phyloP scores from a whole-genome alignment of 2,888 invertebrate species.

The Phalangium opilio region DNA sequence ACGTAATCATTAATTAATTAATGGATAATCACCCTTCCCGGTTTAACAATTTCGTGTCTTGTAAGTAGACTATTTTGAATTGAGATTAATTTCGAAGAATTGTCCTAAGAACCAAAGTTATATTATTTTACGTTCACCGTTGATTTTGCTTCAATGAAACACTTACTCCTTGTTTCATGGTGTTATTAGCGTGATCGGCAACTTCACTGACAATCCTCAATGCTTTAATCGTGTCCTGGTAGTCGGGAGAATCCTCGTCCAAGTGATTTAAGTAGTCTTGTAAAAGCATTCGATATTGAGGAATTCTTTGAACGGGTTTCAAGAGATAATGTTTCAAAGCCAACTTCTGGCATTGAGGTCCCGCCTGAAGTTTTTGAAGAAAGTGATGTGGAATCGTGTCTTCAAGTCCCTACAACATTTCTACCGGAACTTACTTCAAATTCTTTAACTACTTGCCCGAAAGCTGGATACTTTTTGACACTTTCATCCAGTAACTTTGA shows the following conservation, averaged over 20 bases:
- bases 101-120: conserved; percentile 31
- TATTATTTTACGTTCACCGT: too few relatives aligned
- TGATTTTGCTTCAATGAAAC: too few relatives aligned
- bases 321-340: conserved; percentile 47
- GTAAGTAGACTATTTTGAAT: conserved; percentile 36
- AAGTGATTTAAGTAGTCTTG: conserved; percentile 44
- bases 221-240: conserved; percentile 42
- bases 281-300: conserved; percentile 46
- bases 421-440: conserved; percentile 38
- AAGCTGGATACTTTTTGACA: conserved; percentile 35
- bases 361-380: conserved; percentile 11
- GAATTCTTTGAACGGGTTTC: conserved; percentile 49
- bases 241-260: conserved; percentile 35
- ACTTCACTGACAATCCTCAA: conserved; percentile 41
- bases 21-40: conserved; percentile 39
- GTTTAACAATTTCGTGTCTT: conserved; percentile 37
- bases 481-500: conserved; percentile 37
- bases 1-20: too few relatives aligned
- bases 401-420: too few relatives aligned
- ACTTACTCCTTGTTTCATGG: conserved; percentile 39
- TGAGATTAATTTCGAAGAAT: conserved; percentile 38
- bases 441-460: conserved; percentile 35
- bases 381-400: not conserved
- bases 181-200: conserved; percentile 42
- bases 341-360: conserved; percentile 32